These are phyloP conservation scores for Automeris io DNA, from an alignment of 2,888 invertebrate species.

Conservation along the genomic window DNA sequence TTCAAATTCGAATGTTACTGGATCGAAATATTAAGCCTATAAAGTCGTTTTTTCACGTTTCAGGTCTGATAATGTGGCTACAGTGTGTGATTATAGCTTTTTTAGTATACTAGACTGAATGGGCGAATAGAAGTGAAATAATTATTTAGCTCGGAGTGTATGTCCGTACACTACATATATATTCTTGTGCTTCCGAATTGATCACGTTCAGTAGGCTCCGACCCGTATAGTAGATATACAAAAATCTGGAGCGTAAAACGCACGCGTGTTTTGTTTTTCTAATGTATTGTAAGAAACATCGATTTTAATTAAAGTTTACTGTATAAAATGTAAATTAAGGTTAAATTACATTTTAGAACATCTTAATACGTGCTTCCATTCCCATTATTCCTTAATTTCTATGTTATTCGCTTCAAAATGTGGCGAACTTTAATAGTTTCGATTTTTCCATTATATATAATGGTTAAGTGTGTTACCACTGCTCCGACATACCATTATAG, in stretches of 20 bases:
- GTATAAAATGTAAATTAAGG: background rate
- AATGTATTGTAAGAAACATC: too few species aligned
- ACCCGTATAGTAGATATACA: conserved; percentile 24
- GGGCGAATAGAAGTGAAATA: background rate
- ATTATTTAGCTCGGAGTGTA: conserved; percentile 18
- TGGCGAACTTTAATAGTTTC: conserved; percentile 23
- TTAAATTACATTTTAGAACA: too few species aligned
- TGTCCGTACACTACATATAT: conserved; percentile 28
- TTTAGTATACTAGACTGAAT: background rate
- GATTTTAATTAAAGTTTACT: too few species aligned
- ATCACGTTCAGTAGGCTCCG: conserved; percentile 37
- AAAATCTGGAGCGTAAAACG: conserved; percentile 5
- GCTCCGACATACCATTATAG: conserved; percentile 36
- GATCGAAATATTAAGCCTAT: too few species aligned
- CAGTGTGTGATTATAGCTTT: too few species aligned
- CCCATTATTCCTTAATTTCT: too few species aligned
- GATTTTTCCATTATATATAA: conserved; percentile 21
- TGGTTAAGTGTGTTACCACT: conserved; percentile 28
- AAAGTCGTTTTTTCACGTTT: too few species aligned
- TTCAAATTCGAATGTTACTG: too few species aligned
- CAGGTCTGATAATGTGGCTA: too few species aligned
- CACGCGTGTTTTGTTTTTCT: conserved; percentile 3
- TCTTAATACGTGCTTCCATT: too few species aligned
- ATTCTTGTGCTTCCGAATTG: conserved; percentile 30
- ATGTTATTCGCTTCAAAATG: conserved; percentile 21